Evolutionary conservation across 1,140 invertebrate genomes (phyloP).

Genomic region (Mycetomoellerius zeteki): DNA sequence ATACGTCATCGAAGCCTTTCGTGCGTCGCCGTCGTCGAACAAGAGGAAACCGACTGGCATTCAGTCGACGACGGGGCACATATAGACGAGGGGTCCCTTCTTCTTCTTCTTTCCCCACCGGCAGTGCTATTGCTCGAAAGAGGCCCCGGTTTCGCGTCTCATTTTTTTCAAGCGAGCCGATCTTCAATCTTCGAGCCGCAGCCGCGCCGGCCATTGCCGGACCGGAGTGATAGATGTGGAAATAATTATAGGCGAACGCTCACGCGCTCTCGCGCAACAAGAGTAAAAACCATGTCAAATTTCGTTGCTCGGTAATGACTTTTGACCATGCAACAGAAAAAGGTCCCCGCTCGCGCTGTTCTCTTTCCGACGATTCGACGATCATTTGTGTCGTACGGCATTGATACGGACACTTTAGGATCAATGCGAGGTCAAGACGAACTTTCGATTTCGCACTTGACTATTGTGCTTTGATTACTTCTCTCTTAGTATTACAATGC

Average conservation of each 20-base stretch:
- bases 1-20: conserved; percentile 79
- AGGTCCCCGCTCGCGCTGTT: conserved; percentile 56
- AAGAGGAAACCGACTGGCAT: conserved; percentile 76
- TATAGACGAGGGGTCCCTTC: conserved; percentile 72
- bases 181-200: conserved; percentile 83
- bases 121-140: conserved; percentile 78
- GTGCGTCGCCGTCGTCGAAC: conserved; percentile 75
- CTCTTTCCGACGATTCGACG: conserved; percentile 53
- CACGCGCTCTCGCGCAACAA: conserved; percentile 81
- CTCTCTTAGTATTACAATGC: neutral
- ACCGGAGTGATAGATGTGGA: conserved; percentile 85
- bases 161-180: conserved; percentile 79
- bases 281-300: conserved; percentile 86
- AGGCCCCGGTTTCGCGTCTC: conserved; percentile 79
- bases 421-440: conserved; percentile 46
- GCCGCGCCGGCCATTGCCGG: conserved; percentile 75
- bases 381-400: conserved; percentile 52
- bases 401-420: conserved; percentile 13
- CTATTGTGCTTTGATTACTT: neutral
- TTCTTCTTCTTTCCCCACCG: conserved; percentile 67
- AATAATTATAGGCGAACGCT: conserved; percentile 86
- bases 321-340: conserved; percentile 82
- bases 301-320: conserved; percentile 84
- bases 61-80: conserved; percentile 76
- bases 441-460: conserved; percentile 29